Evolutionary conservation across 2,113 vertebrate genomes (phyloP).

Genomic region (Melierax canorus): DNA sequence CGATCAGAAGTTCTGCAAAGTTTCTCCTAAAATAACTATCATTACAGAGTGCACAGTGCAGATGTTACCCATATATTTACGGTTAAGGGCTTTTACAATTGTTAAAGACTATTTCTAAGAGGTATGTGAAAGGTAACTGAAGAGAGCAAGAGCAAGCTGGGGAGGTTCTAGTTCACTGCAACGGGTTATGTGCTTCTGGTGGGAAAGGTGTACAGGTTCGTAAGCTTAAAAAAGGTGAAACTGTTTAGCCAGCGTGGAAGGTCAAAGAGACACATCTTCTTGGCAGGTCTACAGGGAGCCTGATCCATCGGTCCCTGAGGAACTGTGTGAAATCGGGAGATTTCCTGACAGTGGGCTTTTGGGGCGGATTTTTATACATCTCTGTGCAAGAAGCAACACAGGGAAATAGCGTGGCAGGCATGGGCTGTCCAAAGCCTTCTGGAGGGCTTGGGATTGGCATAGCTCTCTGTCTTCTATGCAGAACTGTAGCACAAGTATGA

Average conservation of each 20-base stretch:
- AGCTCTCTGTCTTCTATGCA: not conserved
- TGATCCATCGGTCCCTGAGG: not conserved
- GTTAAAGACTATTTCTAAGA: not conserved
- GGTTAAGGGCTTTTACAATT: not conserved
- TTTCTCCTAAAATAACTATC: not conserved
- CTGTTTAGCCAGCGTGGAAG: rapidly evolving
- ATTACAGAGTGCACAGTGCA: not conserved
- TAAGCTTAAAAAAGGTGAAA: not conserved
- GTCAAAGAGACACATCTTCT: not conserved
- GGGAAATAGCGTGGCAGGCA: not conserved
- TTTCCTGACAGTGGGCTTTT: not conserved
- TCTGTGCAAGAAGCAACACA: not conserved
- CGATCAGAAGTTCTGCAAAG: not conserved
- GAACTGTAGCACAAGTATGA: not conserved
- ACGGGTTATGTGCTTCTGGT: rapidly evolving
- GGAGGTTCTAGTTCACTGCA: not conserved
- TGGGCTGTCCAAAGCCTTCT: not conserved
- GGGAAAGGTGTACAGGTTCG: not conserved
- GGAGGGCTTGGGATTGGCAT: not conserved
- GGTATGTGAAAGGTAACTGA: not conserved
- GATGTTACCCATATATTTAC: not conserved
- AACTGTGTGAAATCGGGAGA: not conserved
- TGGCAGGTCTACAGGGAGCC: not conserved
- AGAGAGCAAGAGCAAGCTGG: not conserved
- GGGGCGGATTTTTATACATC: not conserved